Percentiles rank a stretch among this genome's conserved stretches.
Conservation (phyloP, 2,888 invertebrate species). For the Hirtodrosophila cameraria region DNA sequence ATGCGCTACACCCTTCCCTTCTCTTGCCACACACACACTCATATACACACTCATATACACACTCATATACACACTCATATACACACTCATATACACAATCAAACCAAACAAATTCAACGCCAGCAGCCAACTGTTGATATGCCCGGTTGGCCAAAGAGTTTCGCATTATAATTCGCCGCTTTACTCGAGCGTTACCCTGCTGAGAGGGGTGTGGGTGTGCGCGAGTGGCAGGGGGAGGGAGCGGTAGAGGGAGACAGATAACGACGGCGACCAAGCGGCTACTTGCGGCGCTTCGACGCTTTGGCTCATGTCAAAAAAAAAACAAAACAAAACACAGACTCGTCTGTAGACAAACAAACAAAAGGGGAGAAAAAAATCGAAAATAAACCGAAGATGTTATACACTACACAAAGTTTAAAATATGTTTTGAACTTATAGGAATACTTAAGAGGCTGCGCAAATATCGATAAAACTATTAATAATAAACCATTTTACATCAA, state of each 20-base stretch:
- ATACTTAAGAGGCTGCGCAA: no score
- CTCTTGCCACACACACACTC: background rate
- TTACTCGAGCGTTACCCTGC: constrained; percentile 72
- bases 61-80: background rate
- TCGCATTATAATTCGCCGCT: constrained; percentile 75
- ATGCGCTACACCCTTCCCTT: constrained; percentile 18
- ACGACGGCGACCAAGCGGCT: constrained; percentile 35
- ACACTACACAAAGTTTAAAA: constrained; percentile 9
- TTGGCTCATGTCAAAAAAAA: constrained; percentile 71
- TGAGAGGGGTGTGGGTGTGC: background rate
- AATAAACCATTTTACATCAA: no score
- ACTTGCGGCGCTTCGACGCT: constrained; percentile 70
- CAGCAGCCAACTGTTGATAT: constrained; percentile 77
- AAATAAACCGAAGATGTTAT: constrained; percentile 4
- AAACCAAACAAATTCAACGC: constrained; percentile 27
- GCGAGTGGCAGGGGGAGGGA: background rate
- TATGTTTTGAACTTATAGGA: background rate
- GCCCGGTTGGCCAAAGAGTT: constrained; percentile 76
- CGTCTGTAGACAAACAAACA: constrained; percentile 26
- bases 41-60: background rate
- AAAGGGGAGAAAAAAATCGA: background rate
- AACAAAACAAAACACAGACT: no score
- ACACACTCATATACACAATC: constrained; percentile 5
- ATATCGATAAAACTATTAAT: no score
- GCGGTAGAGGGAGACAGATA: background rate